Percentiles rank a stretch among this genome's conserved stretches.
phyloP scores from a whole-genome alignment of 2,888 invertebrate species.

The Lasius platythorax region DNA sequence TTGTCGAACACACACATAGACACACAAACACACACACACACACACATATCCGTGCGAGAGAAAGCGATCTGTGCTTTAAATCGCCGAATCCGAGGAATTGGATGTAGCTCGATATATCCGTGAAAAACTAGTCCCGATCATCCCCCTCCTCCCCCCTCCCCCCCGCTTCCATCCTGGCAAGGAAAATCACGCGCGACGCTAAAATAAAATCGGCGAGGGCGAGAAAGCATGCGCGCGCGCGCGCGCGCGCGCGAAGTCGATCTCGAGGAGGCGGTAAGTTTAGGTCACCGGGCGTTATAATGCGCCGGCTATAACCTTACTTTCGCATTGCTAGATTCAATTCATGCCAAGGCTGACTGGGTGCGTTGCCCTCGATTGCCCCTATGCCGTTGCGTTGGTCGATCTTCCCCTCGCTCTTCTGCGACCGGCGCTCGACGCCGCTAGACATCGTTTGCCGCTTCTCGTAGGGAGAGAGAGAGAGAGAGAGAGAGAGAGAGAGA shows the following conservation, averaged over 20 bases:
- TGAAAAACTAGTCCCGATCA: conserved; percentile 17
- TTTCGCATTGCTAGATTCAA: conserved; percentile 86
- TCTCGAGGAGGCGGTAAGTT: conserved; percentile 66
- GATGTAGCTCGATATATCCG: neutral
- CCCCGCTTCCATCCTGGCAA: neutral
- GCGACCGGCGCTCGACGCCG: conserved; percentile 62
- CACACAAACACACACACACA: neutral
- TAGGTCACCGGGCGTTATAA: conserved; percentile 76
- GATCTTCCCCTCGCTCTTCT: conserved; percentile 57
- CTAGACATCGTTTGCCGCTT: conserved; percentile 51
- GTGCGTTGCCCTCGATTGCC: conserved; percentile 86
- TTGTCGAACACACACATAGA: neutral
- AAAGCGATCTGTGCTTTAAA: conserved; percentile 37
- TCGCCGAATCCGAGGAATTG: neutral
- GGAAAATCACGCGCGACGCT: conserved; percentile 16
- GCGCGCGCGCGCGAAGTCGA: neutral
- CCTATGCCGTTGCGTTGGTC: conserved; percentile 82
- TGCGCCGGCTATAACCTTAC: conserved; percentile 81
- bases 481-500: too few species aligned
- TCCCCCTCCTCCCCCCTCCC: neutral
- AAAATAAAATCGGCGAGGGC: conserved; percentile 22
- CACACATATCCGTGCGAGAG: conserved; percentile 1
- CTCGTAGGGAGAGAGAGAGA: neutral
- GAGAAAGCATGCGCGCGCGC: neutral
- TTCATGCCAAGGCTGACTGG: conserved; percentile 86